Evolutionary conservation across 1,140 invertebrate genomes (phyloP), one percentile per base, ranked within the genome.

Genomic region (Apis dorsata): DNA sequence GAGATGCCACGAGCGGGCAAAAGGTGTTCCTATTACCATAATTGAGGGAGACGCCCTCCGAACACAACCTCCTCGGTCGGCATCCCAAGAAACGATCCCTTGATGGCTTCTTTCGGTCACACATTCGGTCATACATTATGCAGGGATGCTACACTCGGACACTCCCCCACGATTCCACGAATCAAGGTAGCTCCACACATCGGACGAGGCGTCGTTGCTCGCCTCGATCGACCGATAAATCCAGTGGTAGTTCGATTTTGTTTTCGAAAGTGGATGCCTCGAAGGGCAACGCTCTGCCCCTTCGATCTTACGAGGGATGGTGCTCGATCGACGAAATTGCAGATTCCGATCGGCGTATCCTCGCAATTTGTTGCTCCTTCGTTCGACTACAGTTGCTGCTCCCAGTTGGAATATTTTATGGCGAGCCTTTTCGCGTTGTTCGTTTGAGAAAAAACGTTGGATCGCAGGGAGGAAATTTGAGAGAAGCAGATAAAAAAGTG

Each of bases 281-380:
- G 63, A 75, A 72, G 66, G 65, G 55, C 79, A 53, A 85, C 63
- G 28, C 51, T 51, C 69, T 34, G 34, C 34, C 84, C 73, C 81
- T 85, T 85, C 84, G 69, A 86, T 85, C 76, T 72, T 81, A 21
- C 57, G 63, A 7, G 17, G 8, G 19, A n/a, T n/a, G n/a, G 57
- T 57, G 73, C 57, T 74, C 85, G 73, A 86, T 86, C 79, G 73
- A 60, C 84, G 63, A 86, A 81, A 81, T 81, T 81, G 79, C 79
- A 59, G 72, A 81, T 81, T 51, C 34, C 79, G 53, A 81, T 81
- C 79, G n/a, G n/a, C 15, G 1, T n/a, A 15, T 62, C 34, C 62
- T 5, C 7, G 12, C 79, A 81, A 81, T 81, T 81, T 81, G 44
- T 62, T 81, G 34, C 34, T 34, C 34, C 62, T 34, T 81, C 79